Conservation (phyloP, 2,888 invertebrate genomes). For the Cynaeus angustus region DNA sequence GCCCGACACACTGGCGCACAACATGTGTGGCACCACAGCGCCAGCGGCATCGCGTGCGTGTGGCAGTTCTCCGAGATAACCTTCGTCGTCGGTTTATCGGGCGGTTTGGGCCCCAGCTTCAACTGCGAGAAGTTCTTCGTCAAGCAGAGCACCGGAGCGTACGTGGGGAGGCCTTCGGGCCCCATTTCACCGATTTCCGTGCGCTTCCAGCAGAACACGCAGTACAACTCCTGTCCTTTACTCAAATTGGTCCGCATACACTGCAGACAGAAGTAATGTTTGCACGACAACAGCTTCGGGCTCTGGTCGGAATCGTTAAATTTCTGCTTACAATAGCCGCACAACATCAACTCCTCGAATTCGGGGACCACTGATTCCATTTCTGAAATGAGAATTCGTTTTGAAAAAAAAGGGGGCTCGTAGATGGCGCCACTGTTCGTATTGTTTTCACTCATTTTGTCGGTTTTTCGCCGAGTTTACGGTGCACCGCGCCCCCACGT, state of each 20-base stretch:
- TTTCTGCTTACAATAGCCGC: conserved; percentile 84
- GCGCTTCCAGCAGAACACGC: conserved; percentile 84
- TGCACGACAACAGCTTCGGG: conserved; percentile 83
- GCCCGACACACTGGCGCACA: conserved; percentile 79
- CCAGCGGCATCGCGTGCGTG: conserved; percentile 82
- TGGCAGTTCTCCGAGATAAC: conserved; percentile 78
- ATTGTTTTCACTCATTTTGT: not conserved
- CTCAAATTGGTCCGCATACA: conserved; percentile 81
- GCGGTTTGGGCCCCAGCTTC: conserved; percentile 70
- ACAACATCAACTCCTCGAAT: conserved; percentile 83
- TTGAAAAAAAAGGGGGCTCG: not conserved
- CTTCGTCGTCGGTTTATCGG: conserved; percentile 61
- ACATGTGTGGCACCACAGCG: conserved; percentile 82
- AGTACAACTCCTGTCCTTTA: conserved; percentile 81
- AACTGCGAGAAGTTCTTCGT: conserved; percentile 78
- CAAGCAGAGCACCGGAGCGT: conserved; percentile 79
- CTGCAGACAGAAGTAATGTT: conserved; percentile 85
- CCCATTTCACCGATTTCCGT: conserved; percentile 81
- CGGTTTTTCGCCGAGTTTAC: not conserved
- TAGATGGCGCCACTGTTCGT: not conserved
- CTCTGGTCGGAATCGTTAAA: conserved; percentile 83
- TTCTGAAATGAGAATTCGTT: conserved; percentile 63
- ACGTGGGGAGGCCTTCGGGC: conserved; percentile 80
- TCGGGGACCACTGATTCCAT: conserved; percentile 80
- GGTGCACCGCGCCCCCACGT: not conserved